Evolutionary conservation across 2,888 invertebrate genomes (phyloP), one percentile per base, ranked within the genome.

Genomic region (Graphium colonna): DNA sequence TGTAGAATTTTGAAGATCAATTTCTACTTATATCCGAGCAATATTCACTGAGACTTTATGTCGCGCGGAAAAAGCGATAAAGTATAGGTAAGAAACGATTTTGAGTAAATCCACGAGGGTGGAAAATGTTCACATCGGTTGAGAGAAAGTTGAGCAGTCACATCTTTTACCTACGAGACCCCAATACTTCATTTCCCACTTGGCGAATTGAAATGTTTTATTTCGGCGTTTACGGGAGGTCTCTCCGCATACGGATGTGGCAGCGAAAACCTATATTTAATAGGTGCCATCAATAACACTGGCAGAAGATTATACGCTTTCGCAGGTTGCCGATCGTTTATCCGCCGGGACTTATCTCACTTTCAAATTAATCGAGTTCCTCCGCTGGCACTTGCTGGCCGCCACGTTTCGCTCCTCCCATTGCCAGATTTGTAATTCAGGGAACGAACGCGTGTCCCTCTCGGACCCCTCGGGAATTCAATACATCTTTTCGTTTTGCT

Each of bases 211-310:
- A 84, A 81, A 86, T 81, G 81, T 85, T 84, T 83, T 85, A 85
- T 82, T 79, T 78, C 74, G 75, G 70, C 75, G 69, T 76, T 77
- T 76, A 77, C 72, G 62, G 67, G 65, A 69, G 21, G 77, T 75
- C 71, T 69, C 66, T 63, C 64, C 67, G 67, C 67, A 74, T 75
- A 73, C 75, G 71, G 73, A 70, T 71, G 64, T 58, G 62, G 61
- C 67, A 62, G 67, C 68, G 77, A 70, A 83, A 89, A 89, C 83
- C 82, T 83, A 77, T 83, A 84, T 89, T 89, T 90, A 88, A 90
- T 90, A 82, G 86, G 73, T 71, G 75, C 81, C 83, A 90, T 90
- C 89, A 90, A 90, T 90, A 90, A 90, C 88, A 77, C 77, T 71
- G 73, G 65, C 73, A 65, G 72, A 77, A 82, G 79, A 86, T 83